Conservation (phyloP, 2,888 invertebrate species). For the Spodoptera exigua region DNA sequence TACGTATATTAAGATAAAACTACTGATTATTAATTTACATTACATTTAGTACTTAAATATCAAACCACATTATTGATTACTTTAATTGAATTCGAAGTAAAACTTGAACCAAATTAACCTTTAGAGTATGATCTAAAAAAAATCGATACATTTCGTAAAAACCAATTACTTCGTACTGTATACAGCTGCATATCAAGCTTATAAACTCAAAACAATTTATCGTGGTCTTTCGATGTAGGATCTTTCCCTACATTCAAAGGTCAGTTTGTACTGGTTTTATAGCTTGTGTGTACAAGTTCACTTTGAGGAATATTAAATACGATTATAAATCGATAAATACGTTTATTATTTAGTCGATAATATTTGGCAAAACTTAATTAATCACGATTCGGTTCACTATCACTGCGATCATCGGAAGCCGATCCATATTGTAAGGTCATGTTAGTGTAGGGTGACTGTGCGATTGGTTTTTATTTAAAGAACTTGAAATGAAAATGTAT, state of each 20-base stretch:
- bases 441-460: slow-evolving; percentile 39
- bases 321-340: slow-evolving; percentile 34
- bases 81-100: slow-evolving; percentile 31
- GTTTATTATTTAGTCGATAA: slow-evolving; percentile 44
- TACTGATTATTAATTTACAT: too few species aligned
- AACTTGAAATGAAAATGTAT: too few species aligned
- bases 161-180: slow-evolving; percentile 43
- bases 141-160: slow-evolving; percentile 40
- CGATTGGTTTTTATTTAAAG: background rate
- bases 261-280: too few species aligned
- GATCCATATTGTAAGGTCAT: slow-evolving; percentile 57
- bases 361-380: slow-evolving; percentile 60
- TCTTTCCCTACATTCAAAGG: too few species aligned
- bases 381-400: slow-evolving; percentile 55
- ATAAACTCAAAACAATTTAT: too few species aligned
- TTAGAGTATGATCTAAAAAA: slow-evolving; percentile 26
- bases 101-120: slow-evolving; percentile 37
- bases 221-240: too few species aligned
- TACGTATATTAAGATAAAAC: too few species aligned
- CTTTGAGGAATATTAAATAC: slow-evolving; percentile 32
- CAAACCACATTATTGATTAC: slow-evolving; percentile 20
- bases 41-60: too few species aligned
- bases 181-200: too few species aligned
- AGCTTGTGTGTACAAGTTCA: too few species aligned
- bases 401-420: slow-evolving; percentile 54